Percentiles rank a stretch among this genome's conserved stretches.
Evolutionary conservation across 2,113 vertebrate species (phyloP).

Genomic region (Sinosuthora webbiana): DNA sequence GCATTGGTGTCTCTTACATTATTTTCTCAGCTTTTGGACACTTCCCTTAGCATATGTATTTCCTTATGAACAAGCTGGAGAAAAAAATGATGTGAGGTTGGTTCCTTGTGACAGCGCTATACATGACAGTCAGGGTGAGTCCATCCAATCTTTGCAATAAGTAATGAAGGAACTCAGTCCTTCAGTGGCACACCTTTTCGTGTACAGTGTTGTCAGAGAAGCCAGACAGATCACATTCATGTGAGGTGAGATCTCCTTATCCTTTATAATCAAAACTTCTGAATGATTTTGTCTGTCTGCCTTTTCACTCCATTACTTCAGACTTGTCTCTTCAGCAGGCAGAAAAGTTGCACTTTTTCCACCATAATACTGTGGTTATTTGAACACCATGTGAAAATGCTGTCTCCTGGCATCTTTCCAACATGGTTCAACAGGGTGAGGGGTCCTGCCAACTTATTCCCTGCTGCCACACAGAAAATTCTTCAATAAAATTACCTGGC

Average conservation of each 20-base stretch:
- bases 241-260: background rate
- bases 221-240: background rate
- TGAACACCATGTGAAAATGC: background rate
- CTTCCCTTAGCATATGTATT: background rate
- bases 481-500: background rate
- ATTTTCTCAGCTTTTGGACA: background rate
- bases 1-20: background rate
- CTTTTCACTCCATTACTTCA: background rate
- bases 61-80: background rate
- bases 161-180: background rate
- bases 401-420: background rate
- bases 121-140: background rate
- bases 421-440: background rate
- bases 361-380: background rate
- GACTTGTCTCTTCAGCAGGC: background rate
- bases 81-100: background rate
- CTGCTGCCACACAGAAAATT: background rate
- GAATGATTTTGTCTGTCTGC: background rate
- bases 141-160: background rate
- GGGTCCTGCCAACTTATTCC: background rate
- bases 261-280: background rate
- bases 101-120: background rate
- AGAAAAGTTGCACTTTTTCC: background rate
- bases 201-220: background rate
- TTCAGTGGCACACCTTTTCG: background rate